Percentiles rank a stretch among this genome's conserved stretches.
phyloP scores from a whole-genome alignment of 2,888 invertebrate genomes.

The Zhuqinia jingwanae region DNA sequence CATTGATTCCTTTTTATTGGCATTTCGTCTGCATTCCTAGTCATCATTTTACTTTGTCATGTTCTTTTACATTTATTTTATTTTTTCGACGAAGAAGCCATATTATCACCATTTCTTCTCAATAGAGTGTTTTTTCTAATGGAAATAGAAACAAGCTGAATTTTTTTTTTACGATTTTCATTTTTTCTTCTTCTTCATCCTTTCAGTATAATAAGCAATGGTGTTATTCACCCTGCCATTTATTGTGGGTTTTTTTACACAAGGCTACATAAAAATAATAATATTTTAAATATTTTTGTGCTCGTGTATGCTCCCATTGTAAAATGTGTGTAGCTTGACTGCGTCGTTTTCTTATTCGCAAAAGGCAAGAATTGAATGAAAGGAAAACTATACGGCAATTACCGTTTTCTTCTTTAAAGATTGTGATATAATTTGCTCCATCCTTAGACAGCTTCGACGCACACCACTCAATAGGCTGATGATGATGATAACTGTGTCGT shows the following conservation, averaged over 20 bases:
- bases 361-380: not conserved
- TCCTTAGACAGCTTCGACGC: not conserved
- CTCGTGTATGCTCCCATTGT: not conserved
- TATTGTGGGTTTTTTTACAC: too few species aligned
- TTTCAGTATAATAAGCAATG: too few species aligned
- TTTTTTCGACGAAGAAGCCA: too few species aligned
- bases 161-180: not conserved
- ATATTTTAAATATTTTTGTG: too few species aligned
- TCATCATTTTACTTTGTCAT: too few species aligned
- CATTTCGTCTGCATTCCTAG: not conserved
- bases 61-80: too few species aligned
- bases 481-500: not conserved
- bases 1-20: slow-evolving; percentile 40
- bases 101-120: too few species aligned
- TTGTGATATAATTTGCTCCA: slow-evolving; percentile 52
- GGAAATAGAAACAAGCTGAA: too few species aligned
- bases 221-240: slow-evolving; percentile 18
- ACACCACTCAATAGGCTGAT: not conserved
- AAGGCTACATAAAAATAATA: too few species aligned
- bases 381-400: slow-evolving; percentile 31
- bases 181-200: too few species aligned
- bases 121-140: too few species aligned
- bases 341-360: too few species aligned
- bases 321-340: not conserved
- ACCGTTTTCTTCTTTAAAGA: slow-evolving; percentile 32